phyloP scores from a whole-genome alignment of 2,888 invertebrate species.

The Lithophane socia region DNA sequence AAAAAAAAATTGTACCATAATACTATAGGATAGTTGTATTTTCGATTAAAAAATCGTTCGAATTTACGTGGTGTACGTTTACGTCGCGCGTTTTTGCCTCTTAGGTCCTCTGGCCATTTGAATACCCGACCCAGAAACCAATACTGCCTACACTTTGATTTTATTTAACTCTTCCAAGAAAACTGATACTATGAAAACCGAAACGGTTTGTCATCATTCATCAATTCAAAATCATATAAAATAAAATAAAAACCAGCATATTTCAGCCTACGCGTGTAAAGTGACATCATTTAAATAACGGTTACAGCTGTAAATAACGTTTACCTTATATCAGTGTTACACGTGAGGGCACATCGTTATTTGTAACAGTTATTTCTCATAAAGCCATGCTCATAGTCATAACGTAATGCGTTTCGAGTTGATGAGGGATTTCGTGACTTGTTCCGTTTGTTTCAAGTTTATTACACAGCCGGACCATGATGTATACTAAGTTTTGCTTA shows the following conservation, averaged over 20 bases:
- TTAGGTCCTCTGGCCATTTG: background rate
- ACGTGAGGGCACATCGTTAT: slow-evolving; percentile 63
- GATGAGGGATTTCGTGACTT: slow-evolving; percentile 12
- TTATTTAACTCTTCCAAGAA: background rate
- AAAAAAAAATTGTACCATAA: too few species aligned
- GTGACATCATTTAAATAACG: slow-evolving; percentile 66
- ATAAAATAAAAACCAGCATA: slow-evolving; percentile 33
- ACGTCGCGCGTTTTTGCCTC: background rate
- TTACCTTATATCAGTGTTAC: slow-evolving; percentile 66
- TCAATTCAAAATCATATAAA: slow-evolving; percentile 4
- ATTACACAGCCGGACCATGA: background rate
- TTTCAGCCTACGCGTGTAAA: slow-evolving; percentile 55
- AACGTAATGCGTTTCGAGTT: slow-evolving; percentile 28
- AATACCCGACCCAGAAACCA: too few species aligned
- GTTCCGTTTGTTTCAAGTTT: background rate
- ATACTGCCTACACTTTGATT: background rate
- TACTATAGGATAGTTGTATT: background rate
- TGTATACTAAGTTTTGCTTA: background rate
- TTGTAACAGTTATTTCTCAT: slow-evolving; percentile 63
- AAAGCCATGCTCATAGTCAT: slow-evolving; percentile 33
- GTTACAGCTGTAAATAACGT: slow-evolving; percentile 61
- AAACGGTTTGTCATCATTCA: slow-evolving; percentile 14
- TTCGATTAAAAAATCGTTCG: background rate
- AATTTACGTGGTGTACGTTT: background rate
- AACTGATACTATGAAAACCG: slow-evolving; percentile 9